Evolutionary conservation across 2,797 vertebrate species (phyloP), one percentile per base, ranked within the genome.

Genomic region (Sebastes alutus): DNA sequence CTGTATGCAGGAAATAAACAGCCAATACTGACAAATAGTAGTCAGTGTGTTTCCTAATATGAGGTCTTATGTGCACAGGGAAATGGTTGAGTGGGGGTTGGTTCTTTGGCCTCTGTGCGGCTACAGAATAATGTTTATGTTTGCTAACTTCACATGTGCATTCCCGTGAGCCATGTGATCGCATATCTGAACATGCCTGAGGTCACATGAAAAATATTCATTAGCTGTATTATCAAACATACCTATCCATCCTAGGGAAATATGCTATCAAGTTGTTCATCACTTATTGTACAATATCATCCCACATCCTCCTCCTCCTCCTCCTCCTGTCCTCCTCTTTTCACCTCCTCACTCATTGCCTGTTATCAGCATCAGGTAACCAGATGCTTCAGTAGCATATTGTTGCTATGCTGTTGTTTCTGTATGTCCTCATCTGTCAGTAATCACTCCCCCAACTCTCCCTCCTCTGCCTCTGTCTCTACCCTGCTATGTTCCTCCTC

Each of bases 351-450:
- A 33, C 32, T 56, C 33, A 60, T 42, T 69, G 25, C 70, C 20
- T 18, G 27, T 87, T 60, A 59, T 68, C 75, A 88, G 58, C 35
- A 59, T 82, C 64, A 80, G 79, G 71, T 81, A 75, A 68, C 55
- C 25, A 64, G 25, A 64, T 85, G 69, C 70, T 69, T 69, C 25
- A 38, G 25, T 52, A 32, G 68, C 75, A 84, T 83, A 79, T 84
- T 84, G 74, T 72, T 61, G 32, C n/a, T 59, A 11, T 62, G 56
- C 23, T 77, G 25, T 70, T 78, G 6, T 68, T 70, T 79, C 62
- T 78, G 42, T 72, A n/a, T 85, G 42, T 81, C 62, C 14, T 85
- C 59, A 71, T 75, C 46, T 30, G n/a, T 84, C 68, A 52, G 27
- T 84, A 69, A 86, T 81, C 49, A 79, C 23, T 77, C 65, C 61